phyloP scores from a whole-genome alignment of 2,113 vertebrate genomes.

The Bostrychus sinensis region DNA sequence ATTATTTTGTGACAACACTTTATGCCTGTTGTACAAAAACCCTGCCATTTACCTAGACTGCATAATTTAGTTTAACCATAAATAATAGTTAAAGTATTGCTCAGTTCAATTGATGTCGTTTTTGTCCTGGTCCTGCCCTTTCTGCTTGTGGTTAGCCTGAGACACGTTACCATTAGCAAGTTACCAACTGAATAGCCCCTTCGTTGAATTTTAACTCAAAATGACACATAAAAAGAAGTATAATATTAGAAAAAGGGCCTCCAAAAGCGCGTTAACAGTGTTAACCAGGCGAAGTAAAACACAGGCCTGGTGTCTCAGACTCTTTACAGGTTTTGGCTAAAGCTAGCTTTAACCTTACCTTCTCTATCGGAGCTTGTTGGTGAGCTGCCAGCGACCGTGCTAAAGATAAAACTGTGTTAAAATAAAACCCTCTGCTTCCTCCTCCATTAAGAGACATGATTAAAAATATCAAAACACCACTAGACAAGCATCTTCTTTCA shows the following conservation, averaged over 20 bases:
- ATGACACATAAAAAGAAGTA: not conserved
- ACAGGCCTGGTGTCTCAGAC: conserved; percentile 19
- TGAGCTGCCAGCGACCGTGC: conserved; percentile 93
- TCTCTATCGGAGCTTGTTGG: conserved; percentile 88
- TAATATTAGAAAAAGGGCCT: accelerated
- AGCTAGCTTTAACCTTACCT: conserved; percentile 79
- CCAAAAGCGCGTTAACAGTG: not conserved
- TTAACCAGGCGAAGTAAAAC: not conserved
- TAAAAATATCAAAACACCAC: not conserved
- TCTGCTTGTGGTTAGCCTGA: not conserved
- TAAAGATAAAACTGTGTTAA: conserved; percentile 92
- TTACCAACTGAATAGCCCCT: not conserved
- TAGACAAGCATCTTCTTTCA: conserved; percentile 49
- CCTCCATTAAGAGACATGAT: conserved; percentile 74
- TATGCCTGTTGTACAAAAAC: too few species aligned
- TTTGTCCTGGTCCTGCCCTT: not conserved
- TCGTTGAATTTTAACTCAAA: not conserved
- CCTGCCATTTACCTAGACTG: too few species aligned
- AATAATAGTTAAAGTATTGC: too few species aligned
- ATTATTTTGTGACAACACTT: not conserved
- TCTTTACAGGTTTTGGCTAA: conserved; percentile 35
- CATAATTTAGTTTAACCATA: too few species aligned
- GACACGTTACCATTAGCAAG: not conserved
- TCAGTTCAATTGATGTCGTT: too few species aligned
- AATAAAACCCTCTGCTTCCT: conserved; percentile 88